Conservation (phyloP, 2,113 vertebrate genomes). For the Recurvirostra avosetta region DNA sequence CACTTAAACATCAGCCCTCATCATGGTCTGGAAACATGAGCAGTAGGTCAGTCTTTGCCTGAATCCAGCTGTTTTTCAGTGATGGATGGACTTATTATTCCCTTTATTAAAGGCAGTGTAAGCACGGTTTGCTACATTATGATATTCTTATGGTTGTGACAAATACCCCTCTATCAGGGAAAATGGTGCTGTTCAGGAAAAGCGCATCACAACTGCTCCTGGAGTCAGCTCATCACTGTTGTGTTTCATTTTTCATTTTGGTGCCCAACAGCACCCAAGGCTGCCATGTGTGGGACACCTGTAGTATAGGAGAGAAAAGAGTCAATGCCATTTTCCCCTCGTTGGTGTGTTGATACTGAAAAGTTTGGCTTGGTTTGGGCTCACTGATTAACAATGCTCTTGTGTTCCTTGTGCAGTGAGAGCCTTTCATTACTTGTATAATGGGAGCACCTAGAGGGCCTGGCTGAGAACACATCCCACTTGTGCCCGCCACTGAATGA, state of each 20-base stretch:
- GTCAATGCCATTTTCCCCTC: neutral
- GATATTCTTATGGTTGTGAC: neutral
- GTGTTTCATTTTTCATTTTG: accelerated
- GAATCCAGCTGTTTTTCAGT: neutral
- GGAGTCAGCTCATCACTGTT: neutral
- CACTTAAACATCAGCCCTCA: neutral
- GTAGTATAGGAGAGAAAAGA: neutral
- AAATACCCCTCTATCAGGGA: neutral
- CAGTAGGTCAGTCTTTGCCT: neutral
- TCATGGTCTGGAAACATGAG: neutral
- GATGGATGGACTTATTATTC: neutral
- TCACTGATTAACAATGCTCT: neutral
- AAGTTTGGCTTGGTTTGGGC: neutral
- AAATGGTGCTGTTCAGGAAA: neutral
- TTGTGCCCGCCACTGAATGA: neutral
- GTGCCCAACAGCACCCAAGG: neutral
- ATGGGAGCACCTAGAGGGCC: neutral
- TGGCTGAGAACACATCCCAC: neutral
- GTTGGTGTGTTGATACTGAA: neutral
- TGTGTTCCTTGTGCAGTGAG: neutral
- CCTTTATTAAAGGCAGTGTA: neutral
- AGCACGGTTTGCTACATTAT: neutral
- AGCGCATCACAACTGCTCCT: neutral
- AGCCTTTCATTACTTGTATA: neutral
- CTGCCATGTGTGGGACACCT: neutral